Evolutionary conservation across 2,797 vertebrate genomes (phyloP).

Genomic region (Centroberyx gerrardi): DNA sequence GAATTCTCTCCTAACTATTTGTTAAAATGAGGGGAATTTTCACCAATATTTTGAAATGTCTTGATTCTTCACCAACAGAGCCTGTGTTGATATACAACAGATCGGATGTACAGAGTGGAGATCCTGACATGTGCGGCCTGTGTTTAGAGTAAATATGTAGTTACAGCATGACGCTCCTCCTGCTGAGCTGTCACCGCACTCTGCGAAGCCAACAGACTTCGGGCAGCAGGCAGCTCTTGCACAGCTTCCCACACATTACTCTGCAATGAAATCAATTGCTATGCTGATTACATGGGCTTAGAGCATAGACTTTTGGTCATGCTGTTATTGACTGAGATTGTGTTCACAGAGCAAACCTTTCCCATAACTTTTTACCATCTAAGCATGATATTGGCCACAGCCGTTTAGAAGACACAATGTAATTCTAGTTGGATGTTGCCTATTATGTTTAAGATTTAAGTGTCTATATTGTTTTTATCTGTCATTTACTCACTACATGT

Average conservation of each 20-base stretch:
- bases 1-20: constrained; percentile 16
- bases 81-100: neutral
- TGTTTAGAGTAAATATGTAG: constrained; percentile 51
- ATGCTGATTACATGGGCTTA: constrained; percentile 16
- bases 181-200: constrained; percentile 32
- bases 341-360: constrained; percentile 12
- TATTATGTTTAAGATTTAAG: too few relatives aligned
- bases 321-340: constrained; percentile 12
- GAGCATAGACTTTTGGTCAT: constrained; percentile 11
- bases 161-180: constrained; percentile 33
- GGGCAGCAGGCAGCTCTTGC: neutral
- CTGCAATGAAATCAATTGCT: constrained; percentile 28
- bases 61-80: neutral
- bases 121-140: neutral
- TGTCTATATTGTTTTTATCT: too few relatives aligned
- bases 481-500: neutral
- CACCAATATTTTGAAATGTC: too few relatives aligned
- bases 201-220: neutral
- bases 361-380: neutral
- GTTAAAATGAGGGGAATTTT: constrained; percentile 18
- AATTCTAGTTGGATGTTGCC: neutral
- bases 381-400: neutral
- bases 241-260: neutral
- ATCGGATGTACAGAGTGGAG: constrained; percentile 22
- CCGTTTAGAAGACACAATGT: neutral